phyloP scores from a whole-genome alignment of 2,797 vertebrate genomes.

The Chloroceryle inda region DNA sequence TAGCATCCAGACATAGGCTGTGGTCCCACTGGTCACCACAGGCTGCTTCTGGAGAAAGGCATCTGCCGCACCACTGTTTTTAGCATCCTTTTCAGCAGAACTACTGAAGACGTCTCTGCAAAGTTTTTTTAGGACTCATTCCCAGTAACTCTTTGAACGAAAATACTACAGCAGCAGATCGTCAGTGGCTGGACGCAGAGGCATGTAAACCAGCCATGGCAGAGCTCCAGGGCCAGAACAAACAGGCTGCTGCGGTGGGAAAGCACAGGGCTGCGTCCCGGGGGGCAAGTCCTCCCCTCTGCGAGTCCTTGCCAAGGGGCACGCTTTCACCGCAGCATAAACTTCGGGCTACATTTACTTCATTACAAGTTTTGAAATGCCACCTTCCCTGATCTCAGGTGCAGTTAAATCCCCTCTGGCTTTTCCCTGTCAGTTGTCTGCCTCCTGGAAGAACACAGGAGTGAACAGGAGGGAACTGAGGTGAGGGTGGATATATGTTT shows the following conservation, averaged over 20 bases:
- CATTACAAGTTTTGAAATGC: neutral
- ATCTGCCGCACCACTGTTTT: neutral
- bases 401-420: neutral
- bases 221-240: neutral
- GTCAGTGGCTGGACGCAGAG: neutral
- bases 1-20: fast-evolving
- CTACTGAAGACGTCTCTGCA: neutral
- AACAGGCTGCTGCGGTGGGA: neutral
- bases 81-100: neutral
- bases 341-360: neutral
- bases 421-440: too few relatives aligned
- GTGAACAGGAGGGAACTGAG: neutral
- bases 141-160: neutral
- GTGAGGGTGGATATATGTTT: neutral
- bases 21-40: neutral
- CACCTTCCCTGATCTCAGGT: neutral
- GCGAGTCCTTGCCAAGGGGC: neutral
- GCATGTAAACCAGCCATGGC: neutral
- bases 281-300: neutral
- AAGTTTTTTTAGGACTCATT: constrained; percentile 4
- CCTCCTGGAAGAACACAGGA: neutral
- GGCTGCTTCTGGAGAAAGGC: neutral
- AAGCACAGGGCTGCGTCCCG: neutral
- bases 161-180: neutral
- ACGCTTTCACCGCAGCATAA: fast-evolving